Evolutionary conservation across 2,113 vertebrate species (phyloP).

Genomic region (Notiomystis cincta): DNA sequence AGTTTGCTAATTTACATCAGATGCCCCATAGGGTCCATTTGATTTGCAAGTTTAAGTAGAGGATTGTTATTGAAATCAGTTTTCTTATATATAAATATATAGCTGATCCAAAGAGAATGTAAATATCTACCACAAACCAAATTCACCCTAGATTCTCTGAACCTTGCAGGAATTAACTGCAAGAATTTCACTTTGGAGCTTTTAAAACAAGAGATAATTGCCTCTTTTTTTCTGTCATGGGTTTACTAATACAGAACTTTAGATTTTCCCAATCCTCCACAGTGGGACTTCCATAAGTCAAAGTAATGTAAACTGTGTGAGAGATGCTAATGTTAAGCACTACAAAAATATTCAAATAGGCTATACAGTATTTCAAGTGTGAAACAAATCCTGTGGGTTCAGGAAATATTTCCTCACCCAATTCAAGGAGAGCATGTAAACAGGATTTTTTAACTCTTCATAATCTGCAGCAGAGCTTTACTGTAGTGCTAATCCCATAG

Average conservation of each 20-base stretch:
- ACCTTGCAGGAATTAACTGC: constrained; percentile 43
- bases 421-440: constrained; percentile 8
- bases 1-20: not conserved
- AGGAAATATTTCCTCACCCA: constrained; percentile 19
- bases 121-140: constrained; percentile 21
- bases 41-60: constrained; percentile 37
- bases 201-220: constrained; percentile 53
- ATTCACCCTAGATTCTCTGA: constrained; percentile 20
- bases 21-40: not conserved
- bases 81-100: not conserved
- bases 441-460: constrained; percentile 4
- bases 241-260: constrained; percentile 40
- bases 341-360: constrained; percentile 50
- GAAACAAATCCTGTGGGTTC: constrained; percentile 32
- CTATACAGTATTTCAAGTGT: constrained; percentile 54
- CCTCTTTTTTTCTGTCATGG: constrained; percentile 27
- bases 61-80: not conserved
- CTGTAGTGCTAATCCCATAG: not conserved
- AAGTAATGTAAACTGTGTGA: constrained; percentile 50
- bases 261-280: constrained; percentile 32
- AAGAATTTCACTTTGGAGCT: constrained; percentile 41
- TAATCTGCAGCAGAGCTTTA: not conserved
- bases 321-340: constrained; percentile 41
- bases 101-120: constrained; percentile 3
- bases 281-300: constrained; percentile 56